Percentiles rank a stretch among this genome's conserved stretches.
Conservation (phyloP, 2,797 vertebrate species). For the Macropus fuliginosus region DNA sequence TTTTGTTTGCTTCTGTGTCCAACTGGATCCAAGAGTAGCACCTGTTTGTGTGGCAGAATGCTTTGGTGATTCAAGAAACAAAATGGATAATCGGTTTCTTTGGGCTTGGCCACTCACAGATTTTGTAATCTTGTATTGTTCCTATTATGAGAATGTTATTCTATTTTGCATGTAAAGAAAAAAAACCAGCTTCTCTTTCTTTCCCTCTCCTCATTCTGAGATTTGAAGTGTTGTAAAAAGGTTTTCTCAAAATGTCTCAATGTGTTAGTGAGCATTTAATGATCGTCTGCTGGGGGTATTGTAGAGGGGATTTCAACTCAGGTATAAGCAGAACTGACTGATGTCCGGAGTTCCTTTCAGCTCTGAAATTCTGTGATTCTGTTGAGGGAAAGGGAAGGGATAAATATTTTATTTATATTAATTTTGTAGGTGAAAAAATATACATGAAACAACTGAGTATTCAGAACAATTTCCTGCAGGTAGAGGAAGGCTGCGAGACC, state of each 20-base stretch:
- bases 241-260: conserved; percentile 11
- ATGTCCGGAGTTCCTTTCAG: neutral
- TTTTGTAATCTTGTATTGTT: conserved; percentile 23
- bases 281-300: neutral
- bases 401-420: neutral
- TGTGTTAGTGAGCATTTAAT: neutral
- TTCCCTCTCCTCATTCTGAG: conserved; percentile 34
- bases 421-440: fast-evolving
- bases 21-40: conserved; percentile 8
- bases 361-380: neutral
- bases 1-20: neutral
- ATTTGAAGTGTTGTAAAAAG: conserved; percentile 32
- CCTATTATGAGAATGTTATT: conserved; percentile 41
- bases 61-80: conserved; percentile 15
- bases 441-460: neutral
- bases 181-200: conserved; percentile 18
- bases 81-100: conserved; percentile 47
- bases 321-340: neutral
- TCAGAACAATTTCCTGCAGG: no score
- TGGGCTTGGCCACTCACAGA: neutral
- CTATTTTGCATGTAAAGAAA: conserved; percentile 53
- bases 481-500: no score
- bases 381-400: neutral
- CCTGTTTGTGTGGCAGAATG: conserved; percentile 21
- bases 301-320: neutral